These are phyloP conservation scores for Linnaemya tessellans DNA, from an alignment of 2,888 invertebrate species.

Conservation along the genomic window DNA sequence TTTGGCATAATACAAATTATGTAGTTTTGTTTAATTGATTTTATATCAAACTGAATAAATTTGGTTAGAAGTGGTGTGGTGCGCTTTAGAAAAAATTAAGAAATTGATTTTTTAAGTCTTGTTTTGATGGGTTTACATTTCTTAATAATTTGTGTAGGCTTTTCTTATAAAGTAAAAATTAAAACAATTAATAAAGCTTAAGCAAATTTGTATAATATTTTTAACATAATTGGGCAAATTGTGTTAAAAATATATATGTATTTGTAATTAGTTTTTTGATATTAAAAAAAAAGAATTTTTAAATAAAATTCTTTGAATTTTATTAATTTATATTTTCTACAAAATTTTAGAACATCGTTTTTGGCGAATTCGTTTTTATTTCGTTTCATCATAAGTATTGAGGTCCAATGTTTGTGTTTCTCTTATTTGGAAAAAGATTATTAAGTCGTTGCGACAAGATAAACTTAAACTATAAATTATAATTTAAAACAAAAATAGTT, in stretches of 20 bases:
- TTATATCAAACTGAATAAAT: constrained; percentile 39
- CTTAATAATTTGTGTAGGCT: constrained; percentile 25
- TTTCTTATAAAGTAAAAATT: constrained; percentile 15
- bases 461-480: constrained; percentile 57
- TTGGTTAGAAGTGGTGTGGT: constrained; percentile 21
- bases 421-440: constrained; percentile 24
- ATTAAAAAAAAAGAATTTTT: constrained; percentile 5
- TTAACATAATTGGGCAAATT: constrained; percentile 58
- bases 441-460: constrained; percentile 59
- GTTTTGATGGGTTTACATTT: constrained; percentile 19
- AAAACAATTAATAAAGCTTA: constrained; percentile 54
- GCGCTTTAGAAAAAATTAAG: constrained; percentile 7
- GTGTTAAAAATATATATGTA: constrained; percentile 17
- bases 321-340: constrained; percentile 54
- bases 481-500: constrained; percentile 52
- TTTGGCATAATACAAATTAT: constrained; percentile 19
- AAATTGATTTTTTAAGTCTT: constrained; percentile 47
- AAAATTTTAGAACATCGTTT: constrained; percentile 47
- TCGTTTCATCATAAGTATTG: constrained; percentile 59
- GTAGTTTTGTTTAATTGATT: constrained; percentile 7
- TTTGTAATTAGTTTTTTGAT: background rate
- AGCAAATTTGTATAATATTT: constrained; percentile 48
- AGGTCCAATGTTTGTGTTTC: constrained; percentile 58
- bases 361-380: constrained; percentile 53
- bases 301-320: constrained; percentile 61